phyloP scores from a whole-genome alignment of 2,113 vertebrate genomes.

The Axis porcinus region DNA sequence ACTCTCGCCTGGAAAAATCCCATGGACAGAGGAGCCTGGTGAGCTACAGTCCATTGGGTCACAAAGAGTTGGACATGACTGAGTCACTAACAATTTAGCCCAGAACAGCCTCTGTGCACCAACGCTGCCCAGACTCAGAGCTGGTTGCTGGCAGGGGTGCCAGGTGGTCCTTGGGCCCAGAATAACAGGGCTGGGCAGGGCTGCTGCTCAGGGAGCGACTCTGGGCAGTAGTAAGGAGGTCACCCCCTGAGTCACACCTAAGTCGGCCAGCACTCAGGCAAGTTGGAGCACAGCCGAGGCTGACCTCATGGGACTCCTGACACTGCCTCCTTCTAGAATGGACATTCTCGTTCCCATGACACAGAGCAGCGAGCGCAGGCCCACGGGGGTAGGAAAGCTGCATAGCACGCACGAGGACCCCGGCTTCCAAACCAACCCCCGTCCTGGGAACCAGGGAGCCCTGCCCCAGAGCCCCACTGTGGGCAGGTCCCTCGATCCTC shows the following conservation, averaged over 20 bases:
- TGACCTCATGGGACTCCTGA: not conserved
- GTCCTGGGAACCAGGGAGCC: not conserved
- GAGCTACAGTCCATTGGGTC: not conserved
- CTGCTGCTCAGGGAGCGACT: not conserved
- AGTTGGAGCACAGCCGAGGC: not conserved
- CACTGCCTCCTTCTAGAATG: accelerated
- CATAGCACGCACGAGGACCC: accelerated
- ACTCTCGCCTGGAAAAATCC: not conserved
- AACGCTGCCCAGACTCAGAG: accelerated
- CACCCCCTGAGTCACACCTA: not conserved
- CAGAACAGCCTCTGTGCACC: not conserved
- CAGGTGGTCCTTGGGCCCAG: not conserved
- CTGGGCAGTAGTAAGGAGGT: not conserved
- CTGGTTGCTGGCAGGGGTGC: not conserved
- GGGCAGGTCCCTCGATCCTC: not conserved
- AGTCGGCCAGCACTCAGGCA: not conserved
- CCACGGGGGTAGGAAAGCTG: accelerated
- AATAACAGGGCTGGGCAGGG: not conserved
- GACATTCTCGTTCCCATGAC: no score
- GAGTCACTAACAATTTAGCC: not conserved
- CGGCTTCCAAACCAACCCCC: not conserved
- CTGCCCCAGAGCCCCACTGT: not conserved
- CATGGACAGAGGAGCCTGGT: not conserved
- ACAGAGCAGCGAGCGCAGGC: not conserved
- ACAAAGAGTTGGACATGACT: not conserved